A percentile compares a stretch with the other conserved stretches of the same genome.
Evolutionary conservation across 2,888 invertebrate genomes (phyloP).

Genomic region (Tryphoninae sp.): DNA sequence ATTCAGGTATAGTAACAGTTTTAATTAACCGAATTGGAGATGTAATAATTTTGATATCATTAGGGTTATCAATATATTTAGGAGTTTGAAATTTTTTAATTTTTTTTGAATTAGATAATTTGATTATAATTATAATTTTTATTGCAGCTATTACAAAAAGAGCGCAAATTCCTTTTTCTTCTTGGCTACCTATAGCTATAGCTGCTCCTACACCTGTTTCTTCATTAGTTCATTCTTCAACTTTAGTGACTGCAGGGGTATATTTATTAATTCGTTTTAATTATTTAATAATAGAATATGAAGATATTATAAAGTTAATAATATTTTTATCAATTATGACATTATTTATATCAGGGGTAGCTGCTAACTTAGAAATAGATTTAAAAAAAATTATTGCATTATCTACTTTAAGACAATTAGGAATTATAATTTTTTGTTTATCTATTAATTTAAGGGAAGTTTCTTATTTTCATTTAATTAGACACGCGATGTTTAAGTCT

Average conservation of each 20-base stretch:
- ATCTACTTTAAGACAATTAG: slow-evolving; percentile 89
- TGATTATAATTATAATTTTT: slow-evolving; percentile 72
- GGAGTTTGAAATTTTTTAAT: slow-evolving; percentile 80
- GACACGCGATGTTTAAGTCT: slow-evolving; percentile 90
- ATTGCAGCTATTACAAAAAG: slow-evolving; percentile 88
- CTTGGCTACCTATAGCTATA: slow-evolving; percentile 89
- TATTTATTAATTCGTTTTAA: slow-evolving; percentile 88
- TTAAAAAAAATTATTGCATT: slow-evolving; percentile 91
- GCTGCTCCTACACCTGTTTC: slow-evolving; percentile 90
- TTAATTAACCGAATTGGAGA: slow-evolving; percentile 89
- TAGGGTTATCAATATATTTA: slow-evolving; percentile 84
- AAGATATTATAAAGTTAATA: slow-evolving; percentile 44
- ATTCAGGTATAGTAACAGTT: slow-evolving; percentile 88
- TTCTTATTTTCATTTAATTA: slow-evolving; percentile 88
- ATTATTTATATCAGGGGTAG: slow-evolving; percentile 84
- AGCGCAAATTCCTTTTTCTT: slow-evolving; percentile 91
- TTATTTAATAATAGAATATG: slow-evolving; percentile 81
- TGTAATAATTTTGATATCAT: slow-evolving; percentile 85
- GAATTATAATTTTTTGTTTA: slow-evolving; percentile 87
- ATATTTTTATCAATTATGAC: slow-evolving; percentile 81
- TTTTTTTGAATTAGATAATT: slow-evolving; percentile 83
- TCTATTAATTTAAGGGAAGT: slow-evolving; percentile 83
- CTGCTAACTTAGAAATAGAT: slow-evolving; percentile 86
- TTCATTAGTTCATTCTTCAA: slow-evolving; percentile 90
- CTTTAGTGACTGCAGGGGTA: slow-evolving; percentile 89